These are phyloP conservation scores for Megalops atlanticus DNA, from an alignment of 2,113 vertebrate genomes.

Conservation along the genomic window DNA sequence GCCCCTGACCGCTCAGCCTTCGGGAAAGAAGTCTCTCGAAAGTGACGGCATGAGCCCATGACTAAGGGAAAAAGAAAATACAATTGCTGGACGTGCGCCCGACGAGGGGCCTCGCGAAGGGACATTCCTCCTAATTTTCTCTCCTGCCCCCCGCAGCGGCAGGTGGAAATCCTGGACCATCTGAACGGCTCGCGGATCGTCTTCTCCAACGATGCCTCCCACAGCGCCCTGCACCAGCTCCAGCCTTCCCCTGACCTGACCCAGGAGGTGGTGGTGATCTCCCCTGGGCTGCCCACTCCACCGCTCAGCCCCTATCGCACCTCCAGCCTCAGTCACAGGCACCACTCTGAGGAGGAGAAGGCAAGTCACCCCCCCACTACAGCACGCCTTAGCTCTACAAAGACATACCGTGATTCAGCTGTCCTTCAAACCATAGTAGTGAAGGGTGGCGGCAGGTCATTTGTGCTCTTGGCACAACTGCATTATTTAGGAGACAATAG, in stretches of 20 bases:
- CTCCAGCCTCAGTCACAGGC: rapidly evolving
- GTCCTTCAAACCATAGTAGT: background rate
- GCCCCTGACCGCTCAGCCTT: conserved; percentile 24
- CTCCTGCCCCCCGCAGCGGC: conserved; percentile 52
- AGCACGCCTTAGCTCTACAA: background rate
- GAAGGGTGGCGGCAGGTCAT: too few relatives aligned
- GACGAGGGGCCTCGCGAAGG: background rate
- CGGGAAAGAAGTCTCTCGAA: background rate
- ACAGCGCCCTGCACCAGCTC: conserved; percentile 42
- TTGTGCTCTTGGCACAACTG: background rate
- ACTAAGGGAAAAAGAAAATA: conserved; percentile 9
- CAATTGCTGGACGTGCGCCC: background rate
- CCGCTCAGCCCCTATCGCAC: conserved; percentile 59
- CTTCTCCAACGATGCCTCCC: conserved; percentile 50
- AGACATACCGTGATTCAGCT: background rate
- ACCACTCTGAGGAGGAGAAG: conserved; percentile 48
- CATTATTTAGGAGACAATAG: conserved; percentile 42
- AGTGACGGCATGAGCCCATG: background rate
- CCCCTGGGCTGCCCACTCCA: conserved; percentile 64
- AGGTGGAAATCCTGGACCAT: conserved; percentile 49
- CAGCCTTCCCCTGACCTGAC: conserved; percentile 57
- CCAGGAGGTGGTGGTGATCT: conserved; percentile 66
- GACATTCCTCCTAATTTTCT: conserved; percentile 43
- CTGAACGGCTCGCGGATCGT: conserved; percentile 58
- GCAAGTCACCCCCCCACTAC: conserved; percentile 41